phyloP scores from a whole-genome alignment of 2,113 vertebrate species.

The Equus quagga region DNA sequence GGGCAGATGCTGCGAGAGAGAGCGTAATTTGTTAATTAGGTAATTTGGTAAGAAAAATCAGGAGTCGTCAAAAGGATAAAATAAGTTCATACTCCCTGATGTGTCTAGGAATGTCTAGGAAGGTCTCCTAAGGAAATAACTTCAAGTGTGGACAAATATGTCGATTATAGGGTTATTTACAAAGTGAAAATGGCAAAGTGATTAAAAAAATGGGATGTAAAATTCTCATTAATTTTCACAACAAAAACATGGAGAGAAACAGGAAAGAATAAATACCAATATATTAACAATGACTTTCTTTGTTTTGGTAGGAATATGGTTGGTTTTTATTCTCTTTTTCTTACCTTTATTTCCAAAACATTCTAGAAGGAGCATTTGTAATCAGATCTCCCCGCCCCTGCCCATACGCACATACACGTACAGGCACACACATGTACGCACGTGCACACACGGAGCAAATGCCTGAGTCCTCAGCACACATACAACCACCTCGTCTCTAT shows the following conservation, averaged over 20 bases:
- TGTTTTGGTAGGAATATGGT: not conserved
- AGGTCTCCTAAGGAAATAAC: not conserved
- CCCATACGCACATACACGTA: not conserved
- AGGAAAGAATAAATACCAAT: not conserved
- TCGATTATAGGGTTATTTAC: not conserved
- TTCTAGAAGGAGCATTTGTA: not conserved
- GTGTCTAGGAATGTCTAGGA: not conserved
- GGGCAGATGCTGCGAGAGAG: not conserved
- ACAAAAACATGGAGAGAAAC: not conserved
- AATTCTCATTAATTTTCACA: not conserved
- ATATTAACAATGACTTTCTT: not conserved
- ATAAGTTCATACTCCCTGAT: not conserved
- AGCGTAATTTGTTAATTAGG: not conserved
- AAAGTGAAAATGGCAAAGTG: not conserved
- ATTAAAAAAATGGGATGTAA: not conserved
- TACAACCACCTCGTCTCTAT: accelerated
- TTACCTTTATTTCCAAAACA: not conserved
- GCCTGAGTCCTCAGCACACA: not conserved
- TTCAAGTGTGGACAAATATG: not conserved
- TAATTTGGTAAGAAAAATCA: not conserved
- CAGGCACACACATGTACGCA: not conserved
- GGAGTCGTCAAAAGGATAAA: not conserved
- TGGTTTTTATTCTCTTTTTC: not conserved
- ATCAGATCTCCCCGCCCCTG: not conserved
- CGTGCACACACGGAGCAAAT: not conserved